Conservation (phyloP, 2,888 invertebrate genomes). For the Lapara coniferarum region DNA sequence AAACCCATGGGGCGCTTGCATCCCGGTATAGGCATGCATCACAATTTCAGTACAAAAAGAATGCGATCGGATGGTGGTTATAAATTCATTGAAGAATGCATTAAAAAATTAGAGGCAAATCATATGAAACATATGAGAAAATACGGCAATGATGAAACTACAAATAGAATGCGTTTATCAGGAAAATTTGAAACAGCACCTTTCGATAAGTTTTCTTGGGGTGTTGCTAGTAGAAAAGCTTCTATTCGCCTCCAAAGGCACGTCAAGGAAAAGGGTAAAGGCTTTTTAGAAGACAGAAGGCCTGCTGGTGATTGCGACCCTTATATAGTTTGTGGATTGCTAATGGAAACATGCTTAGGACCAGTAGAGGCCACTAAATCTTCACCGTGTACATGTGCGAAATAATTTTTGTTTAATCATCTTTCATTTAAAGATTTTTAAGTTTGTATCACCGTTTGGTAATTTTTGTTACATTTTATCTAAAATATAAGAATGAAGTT, state of each 20-base stretch:
- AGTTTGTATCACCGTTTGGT: not conserved
- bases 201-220: constrained; percentile 95
- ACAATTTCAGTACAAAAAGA: constrained; percentile 93
- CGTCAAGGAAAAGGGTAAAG: constrained; percentile 93
- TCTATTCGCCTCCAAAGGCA: constrained; percentile 96
- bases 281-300: constrained; percentile 97
- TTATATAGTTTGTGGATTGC: constrained; percentile 84
- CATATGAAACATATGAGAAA: constrained; percentile 95
- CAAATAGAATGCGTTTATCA: constrained; percentile 96
- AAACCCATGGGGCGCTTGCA: constrained; percentile 93
- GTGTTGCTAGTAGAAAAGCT: constrained; percentile 95
- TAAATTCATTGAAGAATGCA: constrained; percentile 92
- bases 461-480: not conserved
- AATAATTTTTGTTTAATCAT: constrained; percentile 2
- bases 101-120: constrained; percentile 93
- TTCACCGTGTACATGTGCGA: not conserved
- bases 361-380: constrained; percentile 31
- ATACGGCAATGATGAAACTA: constrained; percentile 95
- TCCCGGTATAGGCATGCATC: constrained; percentile 93
- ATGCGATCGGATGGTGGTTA: constrained; percentile 93
- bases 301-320: constrained; percentile 96
- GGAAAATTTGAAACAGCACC: constrained; percentile 97
- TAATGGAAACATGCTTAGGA: constrained; percentile 70
- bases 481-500: not conserved
- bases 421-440: not conserved